Evolutionary conservation across 2,113 vertebrate species (phyloP).

Genomic region (Amia ocellicauda): DNA sequence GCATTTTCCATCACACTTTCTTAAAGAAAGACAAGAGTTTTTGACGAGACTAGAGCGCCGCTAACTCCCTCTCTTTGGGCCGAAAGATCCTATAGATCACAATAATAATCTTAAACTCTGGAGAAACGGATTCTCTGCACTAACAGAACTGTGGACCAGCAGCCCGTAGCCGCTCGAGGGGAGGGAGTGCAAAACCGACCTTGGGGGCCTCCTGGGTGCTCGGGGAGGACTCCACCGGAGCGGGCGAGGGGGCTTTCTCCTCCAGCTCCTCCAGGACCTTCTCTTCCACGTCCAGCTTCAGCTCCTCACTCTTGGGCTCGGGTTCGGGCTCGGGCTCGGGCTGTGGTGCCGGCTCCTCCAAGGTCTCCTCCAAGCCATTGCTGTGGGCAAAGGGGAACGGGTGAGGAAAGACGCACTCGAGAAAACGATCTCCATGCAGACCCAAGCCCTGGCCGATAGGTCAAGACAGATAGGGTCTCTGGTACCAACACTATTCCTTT

Average conservation of each 20-base stretch:
- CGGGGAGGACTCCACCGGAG: slow-evolving; percentile 80
- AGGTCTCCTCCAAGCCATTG: slow-evolving; percentile 63
- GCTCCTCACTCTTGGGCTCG: slow-evolving; percentile 74
- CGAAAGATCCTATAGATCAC: too few species aligned
- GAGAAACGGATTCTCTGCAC: too few species aligned
- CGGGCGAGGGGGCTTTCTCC: slow-evolving; percentile 83
- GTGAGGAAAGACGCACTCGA: background rate
- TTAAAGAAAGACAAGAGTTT: too few species aligned
- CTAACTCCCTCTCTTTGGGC: too few species aligned
- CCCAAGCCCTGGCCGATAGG: background rate
- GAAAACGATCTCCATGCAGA: background rate
- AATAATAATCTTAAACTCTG: too few species aligned
- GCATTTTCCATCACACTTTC: too few species aligned
- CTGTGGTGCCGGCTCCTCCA: slow-evolving; percentile 61
- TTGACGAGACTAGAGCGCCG: too few species aligned
- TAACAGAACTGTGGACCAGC: too few species aligned
- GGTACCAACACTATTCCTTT: background rate
- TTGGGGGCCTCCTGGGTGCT: slow-evolving; percentile 86
- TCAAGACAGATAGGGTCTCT: background rate
- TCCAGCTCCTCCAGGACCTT: slow-evolving; percentile 85
- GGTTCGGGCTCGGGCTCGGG: slow-evolving; percentile 56
- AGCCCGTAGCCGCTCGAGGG: too few species aligned
- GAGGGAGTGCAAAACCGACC: slow-evolving; percentile 55
- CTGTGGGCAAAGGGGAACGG: slow-evolving; percentile 29
- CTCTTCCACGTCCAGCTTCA: slow-evolving; percentile 79